Conservation (phyloP, 1,140 invertebrate genomes). For the Yoshiicerus persimilis region DNA sequence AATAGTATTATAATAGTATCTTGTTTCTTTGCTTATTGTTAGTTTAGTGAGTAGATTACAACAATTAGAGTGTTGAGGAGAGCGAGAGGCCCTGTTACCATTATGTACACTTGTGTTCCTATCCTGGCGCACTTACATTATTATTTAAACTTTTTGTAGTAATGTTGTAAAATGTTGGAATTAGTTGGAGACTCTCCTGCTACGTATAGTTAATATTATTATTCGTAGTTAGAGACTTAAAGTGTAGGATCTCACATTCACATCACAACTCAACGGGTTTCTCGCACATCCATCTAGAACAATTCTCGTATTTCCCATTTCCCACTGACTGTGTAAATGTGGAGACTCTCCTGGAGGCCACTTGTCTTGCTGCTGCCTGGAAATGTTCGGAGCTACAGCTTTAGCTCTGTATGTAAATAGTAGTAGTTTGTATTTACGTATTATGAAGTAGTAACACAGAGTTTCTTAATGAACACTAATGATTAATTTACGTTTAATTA, state of each 20-base stretch:
- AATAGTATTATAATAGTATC: neutral
- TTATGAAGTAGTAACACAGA: neutral
- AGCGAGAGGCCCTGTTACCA: neutral
- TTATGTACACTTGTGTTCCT: neutral
- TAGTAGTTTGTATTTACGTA: neutral
- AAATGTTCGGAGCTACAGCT: neutral
- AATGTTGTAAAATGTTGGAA: neutral
- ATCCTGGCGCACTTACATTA: neutral
- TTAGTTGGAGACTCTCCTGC: neutral
- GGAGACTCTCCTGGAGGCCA: neutral
- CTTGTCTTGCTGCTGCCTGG: neutral
- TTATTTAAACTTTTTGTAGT: neutral
- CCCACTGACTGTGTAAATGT: neutral
- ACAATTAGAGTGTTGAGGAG: neutral
- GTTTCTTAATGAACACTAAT: constrained; percentile 5
- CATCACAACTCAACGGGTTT: neutral
- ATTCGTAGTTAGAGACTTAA: neutral
- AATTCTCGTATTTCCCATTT: neutral
- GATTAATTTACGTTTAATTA: constrained; percentile 1
- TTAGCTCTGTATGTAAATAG: neutral
- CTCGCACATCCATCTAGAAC: neutral
- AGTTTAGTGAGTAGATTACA: neutral
- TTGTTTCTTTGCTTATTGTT: neutral
- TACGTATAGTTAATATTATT: neutral
- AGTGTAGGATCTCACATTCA: neutral